Percentiles rank a stretch among this genome's conserved stretches.
Conservation (phyloP, 2,113 vertebrate species). For the Seriola quinqueradiata region DNA sequence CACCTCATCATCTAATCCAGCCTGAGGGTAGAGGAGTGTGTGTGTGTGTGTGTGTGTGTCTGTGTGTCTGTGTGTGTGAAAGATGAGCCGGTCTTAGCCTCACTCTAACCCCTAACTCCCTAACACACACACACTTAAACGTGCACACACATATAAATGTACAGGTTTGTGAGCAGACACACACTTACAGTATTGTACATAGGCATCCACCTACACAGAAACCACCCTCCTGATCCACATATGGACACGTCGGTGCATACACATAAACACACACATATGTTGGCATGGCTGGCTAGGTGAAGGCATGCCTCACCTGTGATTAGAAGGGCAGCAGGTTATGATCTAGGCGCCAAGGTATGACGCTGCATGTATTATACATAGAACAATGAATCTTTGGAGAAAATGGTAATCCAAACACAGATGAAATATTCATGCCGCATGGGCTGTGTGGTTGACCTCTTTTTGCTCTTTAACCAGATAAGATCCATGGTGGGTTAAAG, state of each 20-base stretch:
- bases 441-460: conserved; percentile 69
- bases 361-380: conserved; percentile 75
- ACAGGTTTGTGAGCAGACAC: conserved; percentile 12
- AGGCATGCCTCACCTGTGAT: conserved; percentile 60
- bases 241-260: conserved; percentile 1
- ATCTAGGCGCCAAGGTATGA: conserved; percentile 58
- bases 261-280: conserved; percentile 21
- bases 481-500: conserved; percentile 76
- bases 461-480: conserved; percentile 80
- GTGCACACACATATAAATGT: conserved; percentile 14
- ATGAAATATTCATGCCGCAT: conserved; percentile 80
- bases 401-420: conserved; percentile 78
- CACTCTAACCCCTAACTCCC: conserved; percentile 67
- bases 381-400: conserved; percentile 75
- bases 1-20: conserved; percentile 82
- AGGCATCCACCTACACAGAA: conserved; percentile 49
- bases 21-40: conserved; percentile 65
- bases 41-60: conserved; percentile 40
- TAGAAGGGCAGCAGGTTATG: conserved; percentile 67
- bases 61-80: conserved; percentile 46
- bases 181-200: conserved; percentile 12
- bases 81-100: conserved; percentile 77
- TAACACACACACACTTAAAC: neutral
- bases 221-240: neutral
- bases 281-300: conserved; percentile 54